A percentile compares a stretch with the other conserved stretches of the same genome.
These are phyloP conservation scores for Fulmarus glacialis DNA, from an alignment of 2,113 vertebrate genomes.

Conservation along the genomic window DNA sequence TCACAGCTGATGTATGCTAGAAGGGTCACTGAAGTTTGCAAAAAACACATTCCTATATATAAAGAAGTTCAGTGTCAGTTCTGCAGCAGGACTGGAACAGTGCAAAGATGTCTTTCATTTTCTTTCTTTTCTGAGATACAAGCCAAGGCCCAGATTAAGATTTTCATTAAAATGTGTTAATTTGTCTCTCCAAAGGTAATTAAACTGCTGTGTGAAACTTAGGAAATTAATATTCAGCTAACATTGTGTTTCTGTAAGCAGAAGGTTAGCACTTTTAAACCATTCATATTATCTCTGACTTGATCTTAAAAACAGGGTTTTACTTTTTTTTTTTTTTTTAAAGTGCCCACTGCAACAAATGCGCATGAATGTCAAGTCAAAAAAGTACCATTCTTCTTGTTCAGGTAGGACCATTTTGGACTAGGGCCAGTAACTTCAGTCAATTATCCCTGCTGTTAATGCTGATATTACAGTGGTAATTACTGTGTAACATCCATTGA, in stretches of 20 bases:
- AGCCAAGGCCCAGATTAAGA: not conserved
- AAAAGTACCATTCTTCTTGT: not conserved
- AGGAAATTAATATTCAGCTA: not conserved
- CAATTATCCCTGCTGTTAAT: constrained; percentile 52
- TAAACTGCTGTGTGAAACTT: not conserved
- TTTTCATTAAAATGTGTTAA: not conserved
- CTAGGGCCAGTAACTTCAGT: not conserved
- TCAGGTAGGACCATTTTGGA: constrained; percentile 27
- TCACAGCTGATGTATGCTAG: not conserved
- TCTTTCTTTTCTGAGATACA: not conserved
- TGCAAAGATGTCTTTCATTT: not conserved
- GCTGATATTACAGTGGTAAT: constrained; percentile 41
- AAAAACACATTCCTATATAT: not conserved
- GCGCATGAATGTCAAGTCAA: not conserved
- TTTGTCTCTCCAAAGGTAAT: not conserved
- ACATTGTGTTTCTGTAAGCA: not conserved
- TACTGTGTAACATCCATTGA: constrained; percentile 37
- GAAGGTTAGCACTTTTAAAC: not conserved
- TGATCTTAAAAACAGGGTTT: not conserved
- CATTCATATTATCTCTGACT: not conserved
- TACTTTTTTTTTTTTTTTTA: not conserved
- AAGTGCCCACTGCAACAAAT: not conserved
- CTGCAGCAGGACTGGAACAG: too few relatives aligned
- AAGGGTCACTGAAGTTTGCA: not conserved
- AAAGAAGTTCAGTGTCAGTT: not conserved